These are phyloP conservation scores for Aselliscus stoliczkanus DNA, from an alignment of 2,797 vertebrate species.

Conservation along the genomic window DNA sequence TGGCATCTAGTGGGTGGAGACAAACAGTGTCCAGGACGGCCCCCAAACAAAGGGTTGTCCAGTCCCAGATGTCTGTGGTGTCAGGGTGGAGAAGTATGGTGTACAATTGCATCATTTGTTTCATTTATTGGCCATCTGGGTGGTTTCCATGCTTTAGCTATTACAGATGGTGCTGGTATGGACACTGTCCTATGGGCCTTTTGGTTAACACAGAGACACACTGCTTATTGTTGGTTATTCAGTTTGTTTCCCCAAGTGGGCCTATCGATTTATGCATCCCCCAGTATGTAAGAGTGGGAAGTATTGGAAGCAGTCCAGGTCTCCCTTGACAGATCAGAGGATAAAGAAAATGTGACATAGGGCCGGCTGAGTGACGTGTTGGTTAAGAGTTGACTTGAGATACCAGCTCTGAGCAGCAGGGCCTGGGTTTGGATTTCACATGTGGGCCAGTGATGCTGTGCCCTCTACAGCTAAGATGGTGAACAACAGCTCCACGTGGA, in stretches of 20 bases:
- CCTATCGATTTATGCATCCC: neutral
- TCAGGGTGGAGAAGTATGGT: accelerated
- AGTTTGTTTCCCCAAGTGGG: neutral
- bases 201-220: neutral
- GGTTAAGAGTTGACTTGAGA: too few relatives aligned
- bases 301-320: too few relatives aligned
- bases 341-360: neutral
- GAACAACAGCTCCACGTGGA: too few relatives aligned
- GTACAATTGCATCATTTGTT: neutral
- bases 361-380: too few relatives aligned
- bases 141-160: neutral
- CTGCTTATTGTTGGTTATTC: accelerated
- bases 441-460: too few relatives aligned
- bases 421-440: too few relatives aligned
- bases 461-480: too few relatives aligned
- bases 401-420: too few relatives aligned
- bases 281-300: too few relatives aligned
- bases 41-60: accelerated
- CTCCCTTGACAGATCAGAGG: accelerated
- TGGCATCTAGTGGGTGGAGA: neutral
- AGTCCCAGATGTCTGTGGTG: neutral
- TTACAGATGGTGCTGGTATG: neutral
- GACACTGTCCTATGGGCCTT: neutral
- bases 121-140: neutral
- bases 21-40: too few relatives aligned